Evolutionary conservation across 2,797 vertebrate genomes (phyloP).

Genomic region (Pterois miles): DNA sequence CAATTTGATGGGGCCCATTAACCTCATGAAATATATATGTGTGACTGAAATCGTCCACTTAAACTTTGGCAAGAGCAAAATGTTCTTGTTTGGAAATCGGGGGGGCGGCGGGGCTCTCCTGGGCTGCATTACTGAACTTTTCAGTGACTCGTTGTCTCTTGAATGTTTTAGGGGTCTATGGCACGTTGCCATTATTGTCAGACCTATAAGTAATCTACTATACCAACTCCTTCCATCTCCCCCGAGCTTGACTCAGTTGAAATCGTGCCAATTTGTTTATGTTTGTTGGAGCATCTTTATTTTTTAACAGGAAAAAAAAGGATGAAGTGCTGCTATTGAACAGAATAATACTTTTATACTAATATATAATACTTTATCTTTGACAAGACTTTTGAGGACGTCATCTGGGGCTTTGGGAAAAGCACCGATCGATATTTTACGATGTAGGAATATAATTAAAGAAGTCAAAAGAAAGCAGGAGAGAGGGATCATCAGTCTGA

Average conservation of each 20-base stretch:
- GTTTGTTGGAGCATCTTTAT: slow-evolving; percentile 2
- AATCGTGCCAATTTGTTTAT: slow-evolving; percentile 48
- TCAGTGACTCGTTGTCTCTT: slow-evolving; percentile 53
- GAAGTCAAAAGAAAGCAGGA: not conserved
- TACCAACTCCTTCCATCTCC: slow-evolving; percentile 33
- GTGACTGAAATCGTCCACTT: slow-evolving; percentile 79
- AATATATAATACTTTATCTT: too few species aligned
- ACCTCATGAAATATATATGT: slow-evolving; percentile 80
- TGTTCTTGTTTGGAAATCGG: slow-evolving; percentile 67
- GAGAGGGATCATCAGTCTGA: not conserved
- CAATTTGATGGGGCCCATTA: slow-evolving; percentile 76
- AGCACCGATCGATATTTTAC: rapidly evolving
- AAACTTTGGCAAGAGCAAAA: slow-evolving; percentile 78
- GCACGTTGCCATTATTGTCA: slow-evolving; percentile 70
- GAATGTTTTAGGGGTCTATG: slow-evolving; percentile 64
- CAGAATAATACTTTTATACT: too few species aligned
- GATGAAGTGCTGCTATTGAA: not conserved
- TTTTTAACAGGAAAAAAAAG: not conserved
- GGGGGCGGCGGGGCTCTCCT: slow-evolving; percentile 21
- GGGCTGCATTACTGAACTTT: slow-evolving; percentile 60
- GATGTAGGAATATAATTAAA: too few species aligned
- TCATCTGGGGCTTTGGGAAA: too few species aligned
- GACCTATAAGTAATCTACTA: slow-evolving; percentile 60
- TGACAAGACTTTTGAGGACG: too few species aligned
- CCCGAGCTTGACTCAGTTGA: slow-evolving; percentile 39